Percentiles rank a stretch among this genome's conserved stretches.
Conservation (phyloP, 2,113 vertebrate species). For the Hypomesus transpacificus region DNA sequence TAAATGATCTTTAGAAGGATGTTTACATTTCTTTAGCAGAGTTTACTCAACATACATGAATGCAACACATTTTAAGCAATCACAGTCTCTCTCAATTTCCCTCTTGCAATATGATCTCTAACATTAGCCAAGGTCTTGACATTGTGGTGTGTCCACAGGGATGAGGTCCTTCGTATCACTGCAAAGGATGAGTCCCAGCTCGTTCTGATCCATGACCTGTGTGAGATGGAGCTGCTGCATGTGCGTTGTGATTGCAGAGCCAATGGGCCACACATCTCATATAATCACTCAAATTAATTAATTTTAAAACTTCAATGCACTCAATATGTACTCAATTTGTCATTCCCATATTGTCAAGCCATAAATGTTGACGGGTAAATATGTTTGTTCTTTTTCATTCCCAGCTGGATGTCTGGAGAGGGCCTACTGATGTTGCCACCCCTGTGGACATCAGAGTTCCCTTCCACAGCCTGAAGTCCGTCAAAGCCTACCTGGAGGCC, state of each 20-base stretch:
- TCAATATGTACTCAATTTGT: too few relatives aligned
- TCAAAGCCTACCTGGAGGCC: conserved; percentile 76
- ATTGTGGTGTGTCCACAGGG: conserved; percentile 63
- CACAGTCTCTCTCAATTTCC: conserved; percentile 1
- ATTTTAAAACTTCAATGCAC: too few relatives aligned
- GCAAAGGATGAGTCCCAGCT: conserved; percentile 71
- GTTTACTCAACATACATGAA: too few relatives aligned
- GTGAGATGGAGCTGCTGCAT: conserved; percentile 63
- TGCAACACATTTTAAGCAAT: neutral
- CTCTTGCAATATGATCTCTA: neutral
- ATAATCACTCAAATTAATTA: too few relatives aligned
- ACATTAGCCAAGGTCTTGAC: neutral
- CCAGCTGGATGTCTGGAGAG: conserved; percentile 86
- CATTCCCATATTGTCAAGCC: too few relatives aligned
- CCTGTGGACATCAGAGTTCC: conserved; percentile 80
- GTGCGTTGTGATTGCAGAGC: conserved; percentile 57
- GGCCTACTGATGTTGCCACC: conserved; percentile 48
- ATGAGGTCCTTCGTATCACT: conserved; percentile 84
- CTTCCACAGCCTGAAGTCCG: conserved; percentile 60
- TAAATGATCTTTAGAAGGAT: too few relatives aligned
- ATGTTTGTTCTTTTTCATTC: conserved; percentile 14
- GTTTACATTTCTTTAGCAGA: too few relatives aligned
- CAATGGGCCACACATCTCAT: neutral
- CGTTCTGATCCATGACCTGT: conserved; percentile 69
- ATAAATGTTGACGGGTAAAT: too few relatives aligned